A percentile compares a stretch with the other conserved stretches of the same genome.
phyloP scores from a whole-genome alignment of 2,888 invertebrate species.

The Dilophus febrilis region DNA sequence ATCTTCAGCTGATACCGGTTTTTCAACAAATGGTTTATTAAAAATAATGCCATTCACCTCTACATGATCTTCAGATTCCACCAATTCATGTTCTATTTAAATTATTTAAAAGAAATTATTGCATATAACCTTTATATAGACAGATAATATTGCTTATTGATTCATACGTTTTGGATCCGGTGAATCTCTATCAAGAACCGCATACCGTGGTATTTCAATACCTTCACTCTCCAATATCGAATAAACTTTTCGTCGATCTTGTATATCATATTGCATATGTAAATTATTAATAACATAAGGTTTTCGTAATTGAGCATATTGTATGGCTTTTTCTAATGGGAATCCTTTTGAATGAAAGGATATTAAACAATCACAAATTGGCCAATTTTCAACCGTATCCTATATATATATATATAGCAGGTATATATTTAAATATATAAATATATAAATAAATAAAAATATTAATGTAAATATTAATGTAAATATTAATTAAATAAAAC shows the following conservation, averaged over 20 bases:
- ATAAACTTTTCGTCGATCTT: conserved; percentile 88
- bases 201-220: conserved; percentile 95
- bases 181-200: conserved; percentile 87
- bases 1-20: conserved; percentile 98
- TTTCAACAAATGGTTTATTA: conserved; percentile 98
- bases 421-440: conserved; percentile 12
- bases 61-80: conserved; percentile 93
- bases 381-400: conserved; percentile 96
- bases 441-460: neutral
- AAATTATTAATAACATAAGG: conserved; percentile 98
- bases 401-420: conserved; percentile 21
- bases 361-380: conserved; percentile 90
- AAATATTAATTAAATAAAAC: neutral
- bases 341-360: conserved; percentile 98
- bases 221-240: conserved; percentile 84
- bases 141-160: too few species aligned
- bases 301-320: conserved; percentile 81
- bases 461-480: neutral
- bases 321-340: conserved; percentile 93
- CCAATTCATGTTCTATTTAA: conserved; percentile 75
- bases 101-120: too few species aligned
- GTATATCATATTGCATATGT: conserved; percentile 95
- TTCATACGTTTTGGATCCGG: conserved; percentile 72
- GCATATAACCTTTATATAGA: conserved; percentile 5
- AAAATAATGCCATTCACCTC: conserved; percentile 91